A percentile compares a stretch with the other conserved stretches of the same genome.
These are phyloP conservation scores for Craterocephalus amniculus DNA, from an alignment of 2,797 vertebrate species.

Conservation along the genomic window DNA sequence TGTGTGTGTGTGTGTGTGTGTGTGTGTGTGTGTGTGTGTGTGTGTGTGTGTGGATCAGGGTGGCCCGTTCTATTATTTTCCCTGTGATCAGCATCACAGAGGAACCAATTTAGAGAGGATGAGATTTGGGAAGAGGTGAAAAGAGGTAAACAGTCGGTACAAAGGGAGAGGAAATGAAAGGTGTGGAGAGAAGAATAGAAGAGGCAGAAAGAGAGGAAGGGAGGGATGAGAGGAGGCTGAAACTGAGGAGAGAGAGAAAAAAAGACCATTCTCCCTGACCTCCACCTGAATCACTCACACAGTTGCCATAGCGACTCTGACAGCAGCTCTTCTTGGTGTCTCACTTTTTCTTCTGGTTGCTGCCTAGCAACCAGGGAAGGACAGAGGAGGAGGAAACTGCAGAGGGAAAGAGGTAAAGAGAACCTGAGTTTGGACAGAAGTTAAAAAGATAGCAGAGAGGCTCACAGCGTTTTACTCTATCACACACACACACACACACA, in stretches of 20 bases:
- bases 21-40: not conserved
- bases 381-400: slow-evolving; percentile 56
- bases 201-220: slow-evolving; percentile 21
- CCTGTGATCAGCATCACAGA: slow-evolving; percentile 71
- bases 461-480: not conserved
- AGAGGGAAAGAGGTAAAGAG: slow-evolving; percentile 34
- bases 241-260: slow-evolving; percentile 37
- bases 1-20: not conserved
- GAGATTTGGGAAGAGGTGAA: slow-evolving; percentile 7
- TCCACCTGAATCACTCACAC: slow-evolving; percentile 80
- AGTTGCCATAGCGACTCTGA: slow-evolving; percentile 83
- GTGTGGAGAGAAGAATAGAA: slow-evolving; percentile 30
- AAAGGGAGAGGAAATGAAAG: slow-evolving; percentile 60
- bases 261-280: slow-evolving; percentile 70
- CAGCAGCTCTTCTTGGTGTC: slow-evolving; percentile 75
- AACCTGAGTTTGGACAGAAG: slow-evolving; percentile 50
- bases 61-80: slow-evolving; percentile 45
- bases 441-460: slow-evolving; percentile 23
- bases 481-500: no score
- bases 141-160: slow-evolving; percentile 30
- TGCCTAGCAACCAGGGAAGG: slow-evolving; percentile 81
- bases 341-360: slow-evolving; percentile 75
- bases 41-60: slow-evolving; percentile 48
- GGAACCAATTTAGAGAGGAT: slow-evolving; percentile 39
- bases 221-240: slow-evolving; percentile 44